Evolutionary conservation across 1,140 invertebrate genomes (phyloP).

Genomic region (Drosophila aff.): DNA sequence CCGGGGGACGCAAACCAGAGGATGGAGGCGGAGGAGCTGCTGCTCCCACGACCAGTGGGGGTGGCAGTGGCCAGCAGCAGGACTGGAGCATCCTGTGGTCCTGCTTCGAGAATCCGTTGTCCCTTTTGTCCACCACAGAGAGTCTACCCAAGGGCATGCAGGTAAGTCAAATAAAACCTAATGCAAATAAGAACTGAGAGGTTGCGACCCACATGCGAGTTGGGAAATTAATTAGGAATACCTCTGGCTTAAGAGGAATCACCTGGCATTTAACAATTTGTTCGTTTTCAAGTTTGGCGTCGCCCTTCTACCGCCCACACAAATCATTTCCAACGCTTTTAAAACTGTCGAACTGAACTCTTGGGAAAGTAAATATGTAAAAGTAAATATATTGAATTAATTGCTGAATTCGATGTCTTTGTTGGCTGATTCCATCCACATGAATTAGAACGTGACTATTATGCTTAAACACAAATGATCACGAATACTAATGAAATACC

Average conservation of each 20-base stretch:
- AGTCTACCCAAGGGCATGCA: conserved; percentile 90
- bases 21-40: conserved; percentile 50
- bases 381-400: too few species aligned
- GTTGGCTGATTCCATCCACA: too few species aligned
- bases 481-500: too few species aligned
- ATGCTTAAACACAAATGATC: neutral
- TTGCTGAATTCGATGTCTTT: neutral
- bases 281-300: neutral
- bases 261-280: neutral
- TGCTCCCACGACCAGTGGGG: conserved; percentile 26
- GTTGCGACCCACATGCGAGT: neutral
- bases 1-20: conserved; percentile 66
- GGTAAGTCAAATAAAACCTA: conserved; percentile 70
- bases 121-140: conserved; percentile 87
- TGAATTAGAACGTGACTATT: neutral
- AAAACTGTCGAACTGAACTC: neutral
- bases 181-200: conserved; percentile 3
- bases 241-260: too few species aligned
- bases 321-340: neutral
- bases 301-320: neutral
- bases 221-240: neutral
- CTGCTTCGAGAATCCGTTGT: conserved; percentile 92
- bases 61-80: conserved; percentile 87
- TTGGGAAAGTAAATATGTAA: neutral
- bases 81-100: conserved; percentile 93